A percentile compares a stretch with the other conserved stretches of the same genome.
These are phyloP conservation scores for Aegypius monachus DNA, from an alignment of 2,113 vertebrate genomes.

Conservation along the genomic window DNA sequence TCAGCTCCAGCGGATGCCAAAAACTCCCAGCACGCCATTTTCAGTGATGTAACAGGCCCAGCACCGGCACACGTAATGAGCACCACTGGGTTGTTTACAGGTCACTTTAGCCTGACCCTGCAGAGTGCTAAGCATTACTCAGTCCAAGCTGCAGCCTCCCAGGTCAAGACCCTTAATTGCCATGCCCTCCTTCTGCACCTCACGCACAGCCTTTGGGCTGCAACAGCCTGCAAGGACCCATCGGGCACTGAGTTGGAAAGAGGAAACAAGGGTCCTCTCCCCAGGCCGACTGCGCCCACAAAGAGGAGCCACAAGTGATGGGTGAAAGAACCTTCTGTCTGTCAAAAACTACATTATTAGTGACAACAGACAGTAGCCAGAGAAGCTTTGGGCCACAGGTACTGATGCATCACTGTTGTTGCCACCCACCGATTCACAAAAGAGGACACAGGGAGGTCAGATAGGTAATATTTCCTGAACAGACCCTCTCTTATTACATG, in stretches of 20 bases:
- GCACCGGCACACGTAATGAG: neutral
- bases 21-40: neutral
- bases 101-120: neutral
- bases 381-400: neutral
- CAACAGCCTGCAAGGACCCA: neutral
- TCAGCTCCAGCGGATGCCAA: neutral
- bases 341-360: neutral
- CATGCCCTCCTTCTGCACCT: neutral
- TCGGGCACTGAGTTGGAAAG: accelerated
- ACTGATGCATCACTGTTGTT: neutral
- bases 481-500: neutral
- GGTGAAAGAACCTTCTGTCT: neutral
- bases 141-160: neutral
- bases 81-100: neutral
- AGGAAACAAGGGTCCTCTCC: neutral
- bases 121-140: neutral
- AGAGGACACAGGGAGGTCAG: neutral
- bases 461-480: neutral
- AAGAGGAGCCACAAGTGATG: accelerated
- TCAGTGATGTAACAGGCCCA: neutral
- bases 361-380: neutral
- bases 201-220: neutral
- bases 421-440: neutral
- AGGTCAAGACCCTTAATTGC: constrained; percentile 34
- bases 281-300: neutral